Percentiles rank a stretch among this genome's conserved stretches.
phyloP scores from a whole-genome alignment of 2,888 invertebrate species.

The Serripes groenlandicus region DNA sequence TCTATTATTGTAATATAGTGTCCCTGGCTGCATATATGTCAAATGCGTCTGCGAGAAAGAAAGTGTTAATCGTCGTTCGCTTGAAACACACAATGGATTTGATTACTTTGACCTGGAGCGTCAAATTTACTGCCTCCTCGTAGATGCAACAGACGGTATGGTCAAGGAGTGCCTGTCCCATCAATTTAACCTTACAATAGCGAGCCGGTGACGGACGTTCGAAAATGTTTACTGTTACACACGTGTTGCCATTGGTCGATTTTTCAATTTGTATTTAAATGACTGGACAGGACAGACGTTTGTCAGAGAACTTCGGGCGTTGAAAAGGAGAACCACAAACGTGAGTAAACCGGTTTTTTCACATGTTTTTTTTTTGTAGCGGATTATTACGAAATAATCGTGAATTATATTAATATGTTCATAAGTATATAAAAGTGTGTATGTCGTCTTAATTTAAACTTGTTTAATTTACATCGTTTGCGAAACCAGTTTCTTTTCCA shows the following conservation, averaged over 20 bases:
- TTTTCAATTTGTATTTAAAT: background rate
- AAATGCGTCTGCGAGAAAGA: too few species aligned
- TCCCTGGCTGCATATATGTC: too few species aligned
- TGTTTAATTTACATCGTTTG: too few species aligned
- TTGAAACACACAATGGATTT: too few species aligned
- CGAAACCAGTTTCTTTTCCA: too few species aligned
- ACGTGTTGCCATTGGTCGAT: background rate
- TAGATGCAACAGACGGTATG: slow-evolving; percentile 10
- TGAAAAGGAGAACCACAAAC: background rate
- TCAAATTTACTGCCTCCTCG: too few species aligned
- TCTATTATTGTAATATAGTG: too few species aligned
- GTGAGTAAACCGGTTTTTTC: too few species aligned
- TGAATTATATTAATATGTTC: background rate
- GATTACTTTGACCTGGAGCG: too few species aligned
- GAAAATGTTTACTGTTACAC: background rate
- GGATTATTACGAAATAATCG: background rate
- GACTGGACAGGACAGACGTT: background rate
- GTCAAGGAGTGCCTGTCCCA: background rate
- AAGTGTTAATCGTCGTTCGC: too few species aligned
- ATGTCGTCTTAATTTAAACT: too few species aligned
- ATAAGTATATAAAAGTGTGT: background rate
- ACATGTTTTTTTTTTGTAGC: background rate
- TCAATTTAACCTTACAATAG: background rate
- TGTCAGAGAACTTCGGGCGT: too few species aligned
- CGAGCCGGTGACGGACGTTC: background rate